Conservation (phyloP, 2,113 vertebrate genomes). For the Microcebus jonahi region DNA sequence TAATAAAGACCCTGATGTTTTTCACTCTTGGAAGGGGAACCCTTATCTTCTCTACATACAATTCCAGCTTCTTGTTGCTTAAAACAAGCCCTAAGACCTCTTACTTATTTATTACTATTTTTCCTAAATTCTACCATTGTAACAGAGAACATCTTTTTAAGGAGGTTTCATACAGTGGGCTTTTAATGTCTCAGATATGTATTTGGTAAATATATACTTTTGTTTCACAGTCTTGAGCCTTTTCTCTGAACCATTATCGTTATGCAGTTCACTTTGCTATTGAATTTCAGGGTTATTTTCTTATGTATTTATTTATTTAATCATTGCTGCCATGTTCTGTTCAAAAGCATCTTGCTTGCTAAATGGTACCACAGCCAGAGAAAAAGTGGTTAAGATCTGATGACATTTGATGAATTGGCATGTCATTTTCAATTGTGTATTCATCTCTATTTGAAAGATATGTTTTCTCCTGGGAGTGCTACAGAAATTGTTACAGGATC, state of each 20-base stretch:
- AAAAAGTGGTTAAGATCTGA: constrained; percentile 56
- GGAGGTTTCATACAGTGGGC: neutral
- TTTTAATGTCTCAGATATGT: neutral
- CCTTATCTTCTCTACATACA: neutral
- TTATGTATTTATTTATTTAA: constrained; percentile 40
- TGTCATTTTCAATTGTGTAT: constrained; percentile 70
- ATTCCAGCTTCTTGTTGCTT: neutral
- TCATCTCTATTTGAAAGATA: constrained; percentile 44
- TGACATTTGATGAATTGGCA: constrained; percentile 67
- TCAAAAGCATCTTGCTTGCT: constrained; percentile 56
- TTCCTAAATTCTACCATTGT: neutral
- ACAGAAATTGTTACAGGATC: constrained; percentile 52
- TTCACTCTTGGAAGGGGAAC: neutral
- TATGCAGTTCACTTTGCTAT: constrained; percentile 36
- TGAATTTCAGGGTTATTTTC: constrained; percentile 39
- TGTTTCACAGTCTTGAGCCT: constrained; percentile 1
- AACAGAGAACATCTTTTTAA: constrained; percentile 3
- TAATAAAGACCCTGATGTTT: neutral
- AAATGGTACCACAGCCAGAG: constrained; percentile 37
- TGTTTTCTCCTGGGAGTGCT: constrained; percentile 40
- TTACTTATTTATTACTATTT: neutral
- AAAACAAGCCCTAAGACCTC: neutral
- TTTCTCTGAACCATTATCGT: neutral
- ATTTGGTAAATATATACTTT: constrained; percentile 15
- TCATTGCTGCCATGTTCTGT: constrained; percentile 47